Evolutionary conservation across 2,797 vertebrate genomes (phyloP).

Genomic region (Anguilla megastoma): DNA sequence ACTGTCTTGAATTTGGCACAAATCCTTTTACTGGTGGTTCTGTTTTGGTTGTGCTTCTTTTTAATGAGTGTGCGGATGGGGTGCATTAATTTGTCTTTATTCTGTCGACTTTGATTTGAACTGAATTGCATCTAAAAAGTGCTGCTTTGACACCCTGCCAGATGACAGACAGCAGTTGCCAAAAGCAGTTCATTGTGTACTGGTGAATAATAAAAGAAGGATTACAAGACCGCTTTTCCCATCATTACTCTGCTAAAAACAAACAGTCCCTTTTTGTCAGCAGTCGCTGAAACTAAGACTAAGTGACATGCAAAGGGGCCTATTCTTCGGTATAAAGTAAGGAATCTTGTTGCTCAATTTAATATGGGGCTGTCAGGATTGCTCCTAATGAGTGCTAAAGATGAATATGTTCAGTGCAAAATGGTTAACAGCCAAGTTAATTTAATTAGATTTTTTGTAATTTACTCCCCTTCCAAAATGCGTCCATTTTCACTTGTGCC

Average conservation of each 20-base stretch:
- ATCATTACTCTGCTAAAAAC: background rate
- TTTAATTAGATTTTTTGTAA: too few species aligned
- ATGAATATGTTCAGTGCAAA: background rate
- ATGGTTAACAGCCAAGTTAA: background rate
- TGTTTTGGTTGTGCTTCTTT: background rate
- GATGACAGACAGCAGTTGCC: background rate
- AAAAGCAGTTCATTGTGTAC: background rate
- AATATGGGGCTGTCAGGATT: background rate
- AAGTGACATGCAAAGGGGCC: background rate
- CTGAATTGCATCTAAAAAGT: background rate
- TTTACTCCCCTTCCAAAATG: too few species aligned
- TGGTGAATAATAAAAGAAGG: background rate
- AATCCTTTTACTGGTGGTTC: background rate
- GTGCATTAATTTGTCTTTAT: background rate
- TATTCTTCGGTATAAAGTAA: background rate
- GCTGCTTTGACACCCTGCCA: background rate
- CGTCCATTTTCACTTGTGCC: too few species aligned
- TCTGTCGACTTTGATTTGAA: background rate
- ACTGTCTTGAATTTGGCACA: background rate
- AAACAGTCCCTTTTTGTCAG: background rate
- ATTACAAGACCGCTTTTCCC: background rate
- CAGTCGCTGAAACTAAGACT: background rate
- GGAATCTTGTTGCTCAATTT: background rate
- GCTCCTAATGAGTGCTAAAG: background rate
- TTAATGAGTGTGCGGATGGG: background rate